These are phyloP conservation scores for Platynereis dumerilii DNA, from an alignment of 2,888 invertebrate species.

Conservation along the genomic window DNA sequence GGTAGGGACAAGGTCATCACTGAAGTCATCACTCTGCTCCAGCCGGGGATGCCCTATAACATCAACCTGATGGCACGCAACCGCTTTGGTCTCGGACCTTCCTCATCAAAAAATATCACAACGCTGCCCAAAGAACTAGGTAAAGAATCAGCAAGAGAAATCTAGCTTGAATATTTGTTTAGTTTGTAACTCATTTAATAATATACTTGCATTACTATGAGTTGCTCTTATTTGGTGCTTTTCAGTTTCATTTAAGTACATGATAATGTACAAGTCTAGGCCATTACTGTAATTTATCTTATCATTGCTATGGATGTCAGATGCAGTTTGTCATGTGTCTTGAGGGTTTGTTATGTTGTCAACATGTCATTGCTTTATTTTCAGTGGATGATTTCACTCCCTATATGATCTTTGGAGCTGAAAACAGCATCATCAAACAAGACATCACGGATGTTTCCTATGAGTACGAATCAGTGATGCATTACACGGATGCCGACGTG, in stretches of 20 bases:
- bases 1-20: conserved; percentile 10
- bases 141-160: conserved; percentile 3
- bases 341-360: neutral
- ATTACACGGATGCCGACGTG: neutral
- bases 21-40: conserved; percentile 29
- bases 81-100: conserved; percentile 27
- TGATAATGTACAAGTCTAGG: neutral
- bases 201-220: too few relatives aligned
- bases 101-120: conserved; percentile 1
- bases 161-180: too few relatives aligned
- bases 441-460: conserved; percentile 42
- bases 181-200: too few relatives aligned
- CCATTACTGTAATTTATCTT: neutral
- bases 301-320: neutral
- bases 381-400: conserved; percentile 43
- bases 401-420: conserved; percentile 46
- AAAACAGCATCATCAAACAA: conserved; percentile 47
- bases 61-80: conserved; percentile 31
- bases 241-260: neutral
- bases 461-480: conserved; percentile 16
- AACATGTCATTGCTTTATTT: neutral
- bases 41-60: conserved; percentile 28
- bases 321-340: too few relatives aligned
- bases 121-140: conserved; percentile 24
- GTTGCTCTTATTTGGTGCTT: neutral